phyloP scores from a whole-genome alignment of 2,888 invertebrate species.

The Phoenoteleia sp. region DNA sequence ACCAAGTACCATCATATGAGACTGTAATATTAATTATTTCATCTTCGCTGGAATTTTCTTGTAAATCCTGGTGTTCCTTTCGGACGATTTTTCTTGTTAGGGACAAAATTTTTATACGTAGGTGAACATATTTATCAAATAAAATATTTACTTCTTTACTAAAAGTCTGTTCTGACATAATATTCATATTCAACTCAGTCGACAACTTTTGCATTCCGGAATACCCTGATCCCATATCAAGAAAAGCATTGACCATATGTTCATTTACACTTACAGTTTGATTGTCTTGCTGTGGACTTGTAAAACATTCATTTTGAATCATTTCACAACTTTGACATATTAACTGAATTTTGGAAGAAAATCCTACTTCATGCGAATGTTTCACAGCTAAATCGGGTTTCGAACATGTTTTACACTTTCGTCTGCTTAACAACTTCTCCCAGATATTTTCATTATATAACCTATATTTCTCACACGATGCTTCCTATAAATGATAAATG shows the following conservation, averaged over 20 bases:
- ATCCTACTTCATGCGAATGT: background rate
- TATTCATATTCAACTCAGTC: conserved; percentile 13
- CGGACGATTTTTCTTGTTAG: conserved; percentile 22
- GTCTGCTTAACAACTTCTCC: background rate
- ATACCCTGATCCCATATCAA: conserved; percentile 11
- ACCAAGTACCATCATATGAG: conserved; percentile 29
- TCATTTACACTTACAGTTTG: conserved; percentile 21
- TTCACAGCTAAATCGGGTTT: conserved; percentile 2
- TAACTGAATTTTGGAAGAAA: conserved; percentile 7
- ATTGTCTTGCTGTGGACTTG: conserved; percentile 4
- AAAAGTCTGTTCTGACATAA: conserved; percentile 5
- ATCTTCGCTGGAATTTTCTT: background rate
- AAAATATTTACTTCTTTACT: background rate
- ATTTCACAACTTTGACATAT: conserved; percentile 6
- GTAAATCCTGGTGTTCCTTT: conserved; percentile 1
- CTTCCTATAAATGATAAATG: too few species aligned
- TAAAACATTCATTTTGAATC: conserved; percentile 13
- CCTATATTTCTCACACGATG: conserved; percentile 19
- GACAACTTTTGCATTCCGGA: conserved; percentile 4
- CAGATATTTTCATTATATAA: conserved; percentile 24
- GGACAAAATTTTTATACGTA: conserved; percentile 9
- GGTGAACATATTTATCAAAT: conserved; percentile 7
- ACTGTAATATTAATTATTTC: conserved; percentile 28
- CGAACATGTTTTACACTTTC: conserved; percentile 11
- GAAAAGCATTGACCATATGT: conserved; percentile 6